Evolutionary conservation across 92 coral and sea anemone species (phyloP).

Genomic region (Palythoa grandis): DNA sequence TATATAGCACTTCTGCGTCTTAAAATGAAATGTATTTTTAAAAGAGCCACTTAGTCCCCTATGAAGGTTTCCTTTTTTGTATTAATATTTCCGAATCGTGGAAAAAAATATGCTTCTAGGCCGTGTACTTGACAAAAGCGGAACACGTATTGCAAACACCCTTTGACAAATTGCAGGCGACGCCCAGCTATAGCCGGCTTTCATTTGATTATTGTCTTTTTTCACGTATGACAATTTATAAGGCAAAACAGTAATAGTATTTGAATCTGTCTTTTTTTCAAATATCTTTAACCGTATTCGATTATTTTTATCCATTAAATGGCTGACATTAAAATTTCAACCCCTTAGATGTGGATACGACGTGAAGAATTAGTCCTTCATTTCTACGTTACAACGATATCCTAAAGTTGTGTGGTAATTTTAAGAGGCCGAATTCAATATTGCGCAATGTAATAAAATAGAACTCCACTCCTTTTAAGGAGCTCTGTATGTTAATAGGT

Average conservation of each 20-base stretch:
- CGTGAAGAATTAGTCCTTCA: background rate
- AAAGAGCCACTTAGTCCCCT: slow-evolving; percentile 10
- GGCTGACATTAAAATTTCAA: background rate
- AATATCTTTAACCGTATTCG: background rate
- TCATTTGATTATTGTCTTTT: background rate
- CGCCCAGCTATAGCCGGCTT: background rate
- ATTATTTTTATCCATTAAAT: background rate
- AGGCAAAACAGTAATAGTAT: background rate
- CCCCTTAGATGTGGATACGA: background rate
- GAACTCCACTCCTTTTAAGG: background rate
- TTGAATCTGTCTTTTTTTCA: background rate
- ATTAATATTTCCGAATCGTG: slow-evolving; percentile 24
- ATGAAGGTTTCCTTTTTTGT: slow-evolving; percentile 15
- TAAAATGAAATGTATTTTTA: background rate
- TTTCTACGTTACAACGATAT: background rate
- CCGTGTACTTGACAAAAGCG: slow-evolving; percentile 13
- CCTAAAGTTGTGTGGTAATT: background rate
- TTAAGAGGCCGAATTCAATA: background rate
- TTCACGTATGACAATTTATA: background rate
- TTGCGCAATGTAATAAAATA: background rate
- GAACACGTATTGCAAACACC: background rate
- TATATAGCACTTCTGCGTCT: background rate
- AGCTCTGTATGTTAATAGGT: background rate
- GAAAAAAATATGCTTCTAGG: background rate
- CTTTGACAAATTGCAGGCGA: slow-evolving; percentile 10